These are phyloP conservation scores for Gordius sp. DNA, from an alignment of 2,888 invertebrate species.

Conservation along the genomic window DNA sequence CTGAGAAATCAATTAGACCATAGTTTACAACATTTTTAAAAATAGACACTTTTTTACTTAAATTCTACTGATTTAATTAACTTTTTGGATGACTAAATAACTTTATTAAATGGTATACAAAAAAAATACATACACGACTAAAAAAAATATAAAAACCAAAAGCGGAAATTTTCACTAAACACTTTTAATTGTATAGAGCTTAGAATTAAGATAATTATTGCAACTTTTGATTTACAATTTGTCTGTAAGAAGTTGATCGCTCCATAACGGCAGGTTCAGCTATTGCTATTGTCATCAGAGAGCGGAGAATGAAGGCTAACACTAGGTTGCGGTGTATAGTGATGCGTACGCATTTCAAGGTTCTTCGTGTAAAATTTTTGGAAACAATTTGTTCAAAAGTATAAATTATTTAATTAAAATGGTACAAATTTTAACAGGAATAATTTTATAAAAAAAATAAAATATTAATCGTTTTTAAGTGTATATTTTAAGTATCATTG, in stretches of 20 bases:
- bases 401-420: no score
- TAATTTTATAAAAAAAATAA: no score
- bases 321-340: constrained; percentile 30
- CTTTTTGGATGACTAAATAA: neutral
- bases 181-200: no score
- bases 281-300: constrained; percentile 28
- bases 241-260: constrained; percentile 25
- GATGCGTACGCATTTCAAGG: constrained; percentile 29
- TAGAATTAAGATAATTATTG: no score
- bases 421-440: no score
- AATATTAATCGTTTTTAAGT: no score
- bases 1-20: no score
- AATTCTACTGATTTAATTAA: neutral
- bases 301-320: constrained; percentile 30
- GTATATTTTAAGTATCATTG: no score
- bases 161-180: no score
- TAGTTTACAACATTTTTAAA: neutral
- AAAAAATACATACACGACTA: neutral
- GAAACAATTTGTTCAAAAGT: neutral
- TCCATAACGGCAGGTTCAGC: constrained; percentile 29
- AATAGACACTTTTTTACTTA: neutral
- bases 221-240: constrained; percentile 28
- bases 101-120: neutral
- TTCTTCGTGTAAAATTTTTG: constrained; percentile 26
- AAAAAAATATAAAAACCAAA: no score